These are phyloP conservation scores for Callorhinus ursinus DNA, from an alignment of 2,113 vertebrate genomes.

Conservation along the genomic window DNA sequence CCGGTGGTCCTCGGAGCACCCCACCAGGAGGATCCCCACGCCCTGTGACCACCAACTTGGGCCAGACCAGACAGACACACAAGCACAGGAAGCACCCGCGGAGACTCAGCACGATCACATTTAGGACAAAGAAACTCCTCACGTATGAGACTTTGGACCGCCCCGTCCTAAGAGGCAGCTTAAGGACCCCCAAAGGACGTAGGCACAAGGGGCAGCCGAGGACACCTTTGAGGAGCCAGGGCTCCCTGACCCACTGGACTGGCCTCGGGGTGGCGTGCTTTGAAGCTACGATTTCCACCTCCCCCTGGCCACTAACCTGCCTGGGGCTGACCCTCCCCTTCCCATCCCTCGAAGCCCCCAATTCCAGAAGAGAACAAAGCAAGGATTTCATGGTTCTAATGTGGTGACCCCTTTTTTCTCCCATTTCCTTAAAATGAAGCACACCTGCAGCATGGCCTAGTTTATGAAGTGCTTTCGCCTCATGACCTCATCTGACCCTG, in stretches of 20 bases:
- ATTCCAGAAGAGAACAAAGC: background rate
- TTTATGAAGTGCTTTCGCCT: background rate
- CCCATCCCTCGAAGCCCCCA: background rate
- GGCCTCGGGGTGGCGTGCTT: accelerated
- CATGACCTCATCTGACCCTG: background rate
- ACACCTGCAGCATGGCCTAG: background rate
- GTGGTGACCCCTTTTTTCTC: accelerated
- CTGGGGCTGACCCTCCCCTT: background rate
- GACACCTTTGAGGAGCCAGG: accelerated
- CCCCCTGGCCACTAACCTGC: accelerated
- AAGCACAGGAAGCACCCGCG: accelerated
- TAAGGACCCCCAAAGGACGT: accelerated
- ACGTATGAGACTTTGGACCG: accelerated
- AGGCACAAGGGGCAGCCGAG: accelerated
- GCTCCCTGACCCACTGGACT: background rate
- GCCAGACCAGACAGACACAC: background rate
- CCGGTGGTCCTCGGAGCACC: too few species aligned
- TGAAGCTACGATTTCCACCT: background rate
- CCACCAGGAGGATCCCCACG: background rate
- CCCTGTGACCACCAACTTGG: accelerated
- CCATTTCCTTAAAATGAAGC: background rate
- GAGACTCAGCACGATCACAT: too few species aligned
- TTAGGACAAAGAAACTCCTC: background rate
- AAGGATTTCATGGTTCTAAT: accelerated
- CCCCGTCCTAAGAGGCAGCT: too few species aligned